Evolutionary conservation across 2,797 vertebrate genomes (phyloP).

Genomic region (Pipistrellus kuhlii): DNA sequence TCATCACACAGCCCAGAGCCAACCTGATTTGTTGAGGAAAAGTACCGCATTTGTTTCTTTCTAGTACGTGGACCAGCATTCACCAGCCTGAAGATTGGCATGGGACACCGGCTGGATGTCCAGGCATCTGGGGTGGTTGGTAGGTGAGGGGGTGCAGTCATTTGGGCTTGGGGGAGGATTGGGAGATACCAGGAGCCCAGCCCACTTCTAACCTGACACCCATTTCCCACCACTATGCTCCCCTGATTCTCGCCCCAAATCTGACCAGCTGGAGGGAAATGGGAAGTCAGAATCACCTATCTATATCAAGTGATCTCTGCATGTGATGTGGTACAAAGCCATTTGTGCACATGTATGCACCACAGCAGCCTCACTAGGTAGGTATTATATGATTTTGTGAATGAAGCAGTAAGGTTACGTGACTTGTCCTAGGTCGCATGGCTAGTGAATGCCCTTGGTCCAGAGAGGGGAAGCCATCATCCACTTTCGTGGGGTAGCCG

Average conservation of each 20-base stretch:
- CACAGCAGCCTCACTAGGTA: too few species aligned
- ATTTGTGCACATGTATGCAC: neutral
- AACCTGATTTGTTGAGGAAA: neutral
- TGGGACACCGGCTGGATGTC: slow-evolving; percentile 93
- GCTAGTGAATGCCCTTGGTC: neutral
- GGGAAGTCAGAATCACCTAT: accelerated
- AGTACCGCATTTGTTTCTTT: slow-evolving; percentile 32
- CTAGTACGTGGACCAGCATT: slow-evolving; percentile 93
- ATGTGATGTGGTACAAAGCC: neutral
- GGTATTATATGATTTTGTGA: neutral
- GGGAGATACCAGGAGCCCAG: neutral
- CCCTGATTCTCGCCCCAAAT: neutral
- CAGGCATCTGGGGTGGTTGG: slow-evolving; percentile 94
- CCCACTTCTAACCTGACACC: neutral
- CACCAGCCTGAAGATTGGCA: slow-evolving; percentile 89
- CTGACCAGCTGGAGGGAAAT: neutral
- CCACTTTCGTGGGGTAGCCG: neutral
- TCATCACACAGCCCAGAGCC: neutral
- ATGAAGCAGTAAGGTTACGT: neutral
- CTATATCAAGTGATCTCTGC: neutral
- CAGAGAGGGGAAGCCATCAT: neutral
- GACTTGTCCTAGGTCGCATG: neutral
- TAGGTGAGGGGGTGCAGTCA: slow-evolving; percentile 79
- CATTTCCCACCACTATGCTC: neutral
- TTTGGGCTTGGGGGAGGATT: neutral